Percentiles rank a stretch among this genome's conserved stretches.
Evolutionary conservation across 2,888 invertebrate species (phyloP).

Genomic region (Caenorhabditis becei): DNA sequence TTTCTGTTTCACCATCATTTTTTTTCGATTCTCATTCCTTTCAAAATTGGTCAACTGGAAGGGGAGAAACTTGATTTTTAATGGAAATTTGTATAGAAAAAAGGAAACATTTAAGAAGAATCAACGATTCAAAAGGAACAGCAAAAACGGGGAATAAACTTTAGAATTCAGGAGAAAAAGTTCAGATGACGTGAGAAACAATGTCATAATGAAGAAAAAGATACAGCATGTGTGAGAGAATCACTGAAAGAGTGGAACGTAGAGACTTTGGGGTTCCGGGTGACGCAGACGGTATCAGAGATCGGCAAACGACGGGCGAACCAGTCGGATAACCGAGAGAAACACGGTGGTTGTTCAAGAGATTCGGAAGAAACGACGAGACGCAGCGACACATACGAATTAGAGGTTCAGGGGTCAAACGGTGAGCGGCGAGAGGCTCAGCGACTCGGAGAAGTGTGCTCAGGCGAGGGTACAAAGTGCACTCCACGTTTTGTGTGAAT

Average conservation of each 20-base stretch:
- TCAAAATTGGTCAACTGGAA: neutral
- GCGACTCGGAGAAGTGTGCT: neutral
- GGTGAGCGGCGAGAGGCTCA: neutral
- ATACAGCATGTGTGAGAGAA: slow-evolving; percentile 26
- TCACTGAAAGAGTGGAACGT: slow-evolving; percentile 10
- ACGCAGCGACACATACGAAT: neutral
- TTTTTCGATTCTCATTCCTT: neutral
- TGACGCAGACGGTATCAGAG: slow-evolving; percentile 28
- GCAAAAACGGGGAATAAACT: too few species aligned
- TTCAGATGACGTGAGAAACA: neutral
- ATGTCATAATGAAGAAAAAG: slow-evolving; percentile 4
- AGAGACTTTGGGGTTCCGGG: slow-evolving; percentile 6
- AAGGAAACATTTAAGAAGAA: too few species aligned
- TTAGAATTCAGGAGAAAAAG: too few species aligned
- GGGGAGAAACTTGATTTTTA: neutral
- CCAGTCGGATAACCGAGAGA: slow-evolving; percentile 14
- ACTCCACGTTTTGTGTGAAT: neutral
- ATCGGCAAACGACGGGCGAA: slow-evolving; percentile 33
- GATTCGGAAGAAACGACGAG: neutral
- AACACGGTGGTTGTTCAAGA: neutral
- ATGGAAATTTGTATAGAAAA: too few species aligned
- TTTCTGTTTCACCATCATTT: neutral
- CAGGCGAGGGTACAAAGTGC: neutral
- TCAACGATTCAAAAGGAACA: too few species aligned
- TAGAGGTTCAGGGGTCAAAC: neutral